phyloP scores from a whole-genome alignment of 2,113 vertebrate genomes.

The Sciurus niger region DNA sequence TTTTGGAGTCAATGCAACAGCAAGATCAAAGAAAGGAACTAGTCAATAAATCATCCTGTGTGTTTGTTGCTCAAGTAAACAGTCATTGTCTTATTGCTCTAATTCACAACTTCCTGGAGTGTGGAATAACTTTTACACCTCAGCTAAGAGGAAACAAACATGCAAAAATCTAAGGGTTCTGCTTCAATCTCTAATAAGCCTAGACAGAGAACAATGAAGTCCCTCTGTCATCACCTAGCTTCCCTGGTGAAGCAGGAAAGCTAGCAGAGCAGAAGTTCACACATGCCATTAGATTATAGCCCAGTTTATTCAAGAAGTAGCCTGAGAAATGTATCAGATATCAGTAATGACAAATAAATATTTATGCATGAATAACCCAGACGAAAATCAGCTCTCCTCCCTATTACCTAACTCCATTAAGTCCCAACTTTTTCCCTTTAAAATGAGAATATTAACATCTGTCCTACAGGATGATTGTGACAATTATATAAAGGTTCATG shows the following conservation, averaged over 20 bases:
- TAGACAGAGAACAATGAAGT: no score
- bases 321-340: background rate
- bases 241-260: background rate
- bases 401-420: background rate
- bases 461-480: background rate
- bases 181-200: background rate
- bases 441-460: background rate
- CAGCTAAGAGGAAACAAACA: background rate
- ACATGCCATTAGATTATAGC: fast-evolving
- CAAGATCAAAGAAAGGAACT: constrained; percentile 3
- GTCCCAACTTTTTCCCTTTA: background rate
- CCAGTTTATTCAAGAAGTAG: background rate
- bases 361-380: background rate
- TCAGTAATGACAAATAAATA: background rate
- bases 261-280: background rate
- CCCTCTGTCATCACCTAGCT: no score
- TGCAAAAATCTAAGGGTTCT: background rate
- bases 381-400: background rate
- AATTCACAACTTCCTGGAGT: background rate
- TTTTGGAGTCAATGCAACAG: background rate
- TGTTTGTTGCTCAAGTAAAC: background rate
- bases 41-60: background rate
- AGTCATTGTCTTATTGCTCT: background rate
- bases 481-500: background rate
- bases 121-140: background rate